Evolutionary conservation across 2,888 invertebrate genomes (phyloP), one percentile per base, ranked within the genome.

Genomic region (Blomia tropicalis): DNA sequence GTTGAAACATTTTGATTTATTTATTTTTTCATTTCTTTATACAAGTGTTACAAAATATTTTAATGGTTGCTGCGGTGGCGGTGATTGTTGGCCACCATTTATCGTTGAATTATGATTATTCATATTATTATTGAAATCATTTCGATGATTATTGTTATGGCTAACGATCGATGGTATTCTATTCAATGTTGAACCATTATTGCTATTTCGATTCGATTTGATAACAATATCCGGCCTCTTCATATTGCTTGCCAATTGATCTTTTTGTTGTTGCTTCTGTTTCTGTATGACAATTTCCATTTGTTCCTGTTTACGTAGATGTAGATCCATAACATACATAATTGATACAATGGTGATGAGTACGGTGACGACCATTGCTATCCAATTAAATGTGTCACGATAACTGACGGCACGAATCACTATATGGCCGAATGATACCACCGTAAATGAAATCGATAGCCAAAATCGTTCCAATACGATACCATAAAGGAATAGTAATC

Each of bases 401-500:
- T n/a, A n/a, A 27, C 23, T 47, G 51, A n/a, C n/a, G 51, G 51
- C 51, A n/a, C 7, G 7, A 19, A 47, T 47, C 23, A 47, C 51
- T 11, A 47, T 47, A n/a, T 47, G 51, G 23, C 51, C 51, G 22
- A 47, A 47, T 22, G 51, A 47, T 7, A 47, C n/a, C 7, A 47
- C 51, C 51, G 51, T 27, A n/a, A 11, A 47, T 7, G 51, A 22
- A n/a, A 47, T 7, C 7, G 7, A 47, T n/a, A 47, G 51, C 51
- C 51, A 47, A n/a, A 47, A 47, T 7, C 51, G 51, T 27, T 47
- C 51, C 22, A 22, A 14, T 14, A 47, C 7, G 51, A 47, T 27
- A 27, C 51, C 51, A n/a, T 47, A 47, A 7, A 47, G 51, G 51
- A 47, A 47, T 7, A 47, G 51, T n/a, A 47, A n/a, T 27, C 51